Evolutionary conservation across 1,140 invertebrate genomes (phyloP).

Genomic region (silkworm (Bombyx mori)): ASM3026992v2 NC_085108.1:7249501-7250000

Average conservation of each 20-base stretch:
- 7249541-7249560: slow-evolving; percentile 8
- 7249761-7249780: too few relatives aligned
- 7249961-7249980: slow-evolving; percentile 1
- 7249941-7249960: slow-evolving; percentile 1
- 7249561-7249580: slow-evolving; percentile 5
- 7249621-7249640: too few relatives aligned
- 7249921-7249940: background rate
- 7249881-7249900: background rate
- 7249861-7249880: too few relatives aligned
- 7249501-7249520: background rate
- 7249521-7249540: slow-evolving; percentile 6
- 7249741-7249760: too few relatives aligned
- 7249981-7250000: slow-evolving; percentile 3
- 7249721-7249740: too few relatives aligned
- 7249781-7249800: too few relatives aligned
- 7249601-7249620: background rate
- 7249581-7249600: background rate
- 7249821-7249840: too few relatives aligned
- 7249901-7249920: background rate
- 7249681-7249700: too few relatives aligned
- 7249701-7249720: too few relatives aligned
- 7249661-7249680: background rate
- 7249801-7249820: too few relatives aligned
- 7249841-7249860: too few relatives aligned
- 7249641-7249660: background rate